Evolutionary conservation across 2,888 invertebrate species (phyloP).

Genomic region (Cacoxenus indagator): DNA sequence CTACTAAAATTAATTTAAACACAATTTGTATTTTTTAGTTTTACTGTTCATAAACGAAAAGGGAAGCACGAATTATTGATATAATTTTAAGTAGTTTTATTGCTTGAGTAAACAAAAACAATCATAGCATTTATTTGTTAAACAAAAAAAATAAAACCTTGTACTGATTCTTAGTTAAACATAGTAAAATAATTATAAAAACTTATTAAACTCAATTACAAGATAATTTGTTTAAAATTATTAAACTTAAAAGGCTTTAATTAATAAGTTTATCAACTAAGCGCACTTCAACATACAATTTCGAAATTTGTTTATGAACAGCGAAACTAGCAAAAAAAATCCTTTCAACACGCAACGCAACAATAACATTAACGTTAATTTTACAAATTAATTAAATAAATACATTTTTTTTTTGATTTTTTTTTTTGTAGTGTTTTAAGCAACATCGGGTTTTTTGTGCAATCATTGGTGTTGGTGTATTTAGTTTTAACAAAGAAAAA

Average conservation of each 20-base stretch:
- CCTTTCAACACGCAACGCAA: neutral
- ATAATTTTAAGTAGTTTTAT: conserved; percentile 28
- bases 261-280: conserved; percentile 1
- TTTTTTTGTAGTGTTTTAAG: conserved; percentile 52
- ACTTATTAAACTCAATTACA: neutral
- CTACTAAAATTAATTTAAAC: conserved; percentile 30
- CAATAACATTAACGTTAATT: too few species aligned
- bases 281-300: neutral
- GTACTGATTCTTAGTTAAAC: conserved; percentile 19
- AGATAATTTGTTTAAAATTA: neutral
- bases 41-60: conserved; percentile 63
- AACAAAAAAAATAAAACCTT: conserved; percentile 27
- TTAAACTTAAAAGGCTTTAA: conserved; percentile 20
- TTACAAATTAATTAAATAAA: neutral
- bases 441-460: conserved; percentile 84
- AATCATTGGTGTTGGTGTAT: conserved; percentile 78
- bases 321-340: conserved; percentile 29
- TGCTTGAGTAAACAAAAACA: conserved; percentile 36
- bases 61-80: conserved; percentile 14
- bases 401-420: conserved; percentile 38
- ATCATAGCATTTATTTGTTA: neutral
- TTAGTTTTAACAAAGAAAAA: conserved; percentile 28
- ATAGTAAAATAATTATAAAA: neutral
- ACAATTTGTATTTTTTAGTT: conserved; percentile 26
- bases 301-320: conserved; percentile 45